Percentiles rank a stretch among this genome's conserved stretches.
Evolutionary conservation across 2,888 invertebrate genomes (phyloP).

Genomic region (Eutolmus rufibarbis): DNA sequence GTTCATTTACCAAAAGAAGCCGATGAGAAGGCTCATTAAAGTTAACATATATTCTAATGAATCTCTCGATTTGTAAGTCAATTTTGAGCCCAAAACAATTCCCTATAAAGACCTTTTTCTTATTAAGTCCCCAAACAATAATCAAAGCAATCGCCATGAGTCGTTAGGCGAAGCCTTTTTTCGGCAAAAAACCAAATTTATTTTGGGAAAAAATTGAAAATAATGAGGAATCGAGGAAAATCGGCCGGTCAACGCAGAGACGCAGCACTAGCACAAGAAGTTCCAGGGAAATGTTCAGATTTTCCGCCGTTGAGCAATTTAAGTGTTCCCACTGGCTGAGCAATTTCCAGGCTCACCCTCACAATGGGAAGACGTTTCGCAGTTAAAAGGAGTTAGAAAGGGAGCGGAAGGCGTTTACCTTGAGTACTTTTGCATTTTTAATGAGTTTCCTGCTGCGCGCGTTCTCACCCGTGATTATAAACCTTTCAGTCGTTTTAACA

Average conservation of each 20-base stretch:
- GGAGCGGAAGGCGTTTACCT: conserved; percentile 15
- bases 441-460: conserved; percentile 30
- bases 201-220: not conserved
- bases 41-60: not conserved
- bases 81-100: not conserved
- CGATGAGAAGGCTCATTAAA: not conserved
- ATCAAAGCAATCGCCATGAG: not conserved
- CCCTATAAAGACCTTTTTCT: not conserved
- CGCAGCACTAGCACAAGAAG: not conserved
- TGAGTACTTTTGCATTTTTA: conserved; percentile 42
- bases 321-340: not conserved
- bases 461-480: not conserved
- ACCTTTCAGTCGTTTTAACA: not conserved
- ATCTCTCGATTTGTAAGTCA: not conserved
- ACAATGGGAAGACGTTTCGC: not conserved
- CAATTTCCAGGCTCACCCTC: not conserved
- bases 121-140: not conserved
- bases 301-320: not conserved
- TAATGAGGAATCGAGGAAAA: not conserved
- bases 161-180: not conserved
- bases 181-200: not conserved
- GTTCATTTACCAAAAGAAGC: not conserved
- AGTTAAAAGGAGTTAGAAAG: not conserved
- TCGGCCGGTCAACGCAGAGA: not conserved
- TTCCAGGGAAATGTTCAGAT: not conserved